phyloP scores from a whole-genome alignment of 1,140 invertebrate species.

The Drosophila gunungcola region DNA sequence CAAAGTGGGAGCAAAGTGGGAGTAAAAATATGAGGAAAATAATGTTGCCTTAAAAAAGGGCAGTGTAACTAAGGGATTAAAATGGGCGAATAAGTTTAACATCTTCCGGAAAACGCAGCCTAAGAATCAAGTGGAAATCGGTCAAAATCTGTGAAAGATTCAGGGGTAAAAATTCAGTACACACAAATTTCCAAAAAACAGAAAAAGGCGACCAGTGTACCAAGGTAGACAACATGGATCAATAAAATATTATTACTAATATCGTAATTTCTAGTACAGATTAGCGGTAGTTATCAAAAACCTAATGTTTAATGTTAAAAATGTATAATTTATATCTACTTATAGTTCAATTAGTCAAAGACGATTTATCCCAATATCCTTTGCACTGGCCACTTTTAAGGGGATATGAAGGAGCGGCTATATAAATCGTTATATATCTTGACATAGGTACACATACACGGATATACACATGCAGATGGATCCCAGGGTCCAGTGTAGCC shows the following conservation, averaged over 20 bases:
- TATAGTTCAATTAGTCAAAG: slow-evolving; percentile 6
- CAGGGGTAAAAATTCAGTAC: too few species aligned
- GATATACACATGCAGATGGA: slow-evolving; percentile 8
- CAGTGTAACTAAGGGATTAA: not conserved
- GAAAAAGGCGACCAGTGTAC: too few species aligned
- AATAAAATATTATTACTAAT: too few species aligned
- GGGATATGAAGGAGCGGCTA: not conserved
- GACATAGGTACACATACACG: not conserved
- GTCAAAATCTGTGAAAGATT: too few species aligned
- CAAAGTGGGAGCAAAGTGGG: not conserved
- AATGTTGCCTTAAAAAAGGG: not conserved
- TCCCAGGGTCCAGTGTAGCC: slow-evolving; percentile 1
- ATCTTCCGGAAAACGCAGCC: not conserved
- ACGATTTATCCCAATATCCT: not conserved
- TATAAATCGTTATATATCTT: not conserved
- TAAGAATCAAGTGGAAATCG: not conserved
- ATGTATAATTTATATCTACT: not conserved
- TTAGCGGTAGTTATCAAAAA: too few species aligned
- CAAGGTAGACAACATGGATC: too few species aligned
- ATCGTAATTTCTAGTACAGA: too few species aligned
- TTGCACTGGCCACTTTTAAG: not conserved
- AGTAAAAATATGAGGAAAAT: not conserved
- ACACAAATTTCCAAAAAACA: too few species aligned
- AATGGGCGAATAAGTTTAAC: not conserved
- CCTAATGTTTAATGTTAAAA: too few species aligned